A percentile compares a stretch with the other conserved stretches of the same genome.
phyloP scores from a whole-genome alignment of 2,888 invertebrate species.

The Acutogordius australiensis region DNA sequence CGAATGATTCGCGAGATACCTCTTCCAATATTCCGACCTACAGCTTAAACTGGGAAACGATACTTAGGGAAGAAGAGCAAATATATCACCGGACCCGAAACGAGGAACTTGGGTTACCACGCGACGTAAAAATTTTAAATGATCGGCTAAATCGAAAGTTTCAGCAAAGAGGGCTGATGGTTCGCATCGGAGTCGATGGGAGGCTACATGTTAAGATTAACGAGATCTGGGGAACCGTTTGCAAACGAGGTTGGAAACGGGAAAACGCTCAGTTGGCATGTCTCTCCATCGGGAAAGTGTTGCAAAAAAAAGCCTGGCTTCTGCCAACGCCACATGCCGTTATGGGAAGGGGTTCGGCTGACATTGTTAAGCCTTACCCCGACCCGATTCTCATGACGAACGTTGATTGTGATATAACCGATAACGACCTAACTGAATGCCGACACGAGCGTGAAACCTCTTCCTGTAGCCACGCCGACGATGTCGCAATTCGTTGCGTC shows the following conservation, averaged over 20 bases:
- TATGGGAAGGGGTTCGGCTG: background rate
- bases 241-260: background rate
- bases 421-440: background rate
- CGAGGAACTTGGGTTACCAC: background rate
- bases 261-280: background rate
- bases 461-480: background rate
- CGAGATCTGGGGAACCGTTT: background rate
- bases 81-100: background rate
- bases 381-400: background rate
- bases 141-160: background rate
- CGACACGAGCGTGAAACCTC: background rate
- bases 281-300: background rate
- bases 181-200: background rate
- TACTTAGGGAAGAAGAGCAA: background rate
- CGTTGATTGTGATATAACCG: conserved; percentile 1
- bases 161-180: background rate
- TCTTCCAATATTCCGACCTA: background rate
- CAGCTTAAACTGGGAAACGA: background rate
- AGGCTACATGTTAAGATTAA: background rate
- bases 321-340: background rate
- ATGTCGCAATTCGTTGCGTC: background rate
- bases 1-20: background rate
- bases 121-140: background rate
- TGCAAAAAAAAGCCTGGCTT: background rate
- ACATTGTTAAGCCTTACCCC: background rate